Evolutionary conservation across 2,113 vertebrate genomes (phyloP), one percentile per base, ranked within the genome.

Genomic region (Monarcha castaneiventris): DNA sequence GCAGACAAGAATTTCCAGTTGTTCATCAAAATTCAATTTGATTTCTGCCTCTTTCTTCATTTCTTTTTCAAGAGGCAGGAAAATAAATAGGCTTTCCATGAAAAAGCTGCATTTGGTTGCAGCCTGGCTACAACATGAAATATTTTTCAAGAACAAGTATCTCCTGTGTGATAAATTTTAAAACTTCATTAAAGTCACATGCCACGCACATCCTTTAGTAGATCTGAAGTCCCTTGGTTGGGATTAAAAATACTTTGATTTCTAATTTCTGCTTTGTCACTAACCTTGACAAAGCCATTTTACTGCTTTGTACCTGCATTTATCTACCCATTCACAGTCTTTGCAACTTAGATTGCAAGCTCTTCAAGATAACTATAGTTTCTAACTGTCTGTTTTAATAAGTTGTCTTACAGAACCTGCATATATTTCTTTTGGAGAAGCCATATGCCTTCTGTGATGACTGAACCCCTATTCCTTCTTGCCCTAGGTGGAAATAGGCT

Each of bases 11-110:
- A 39, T 76, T 95, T 92, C 32, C 30, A 89, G 37, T 54, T 74
- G 15, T 76, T 91, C 59, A 84, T 89, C 69, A 92, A 91, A 89
- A 94, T 92, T 87, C 37, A 37, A 69, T 94, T 87, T 72, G 19
- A 72, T 72, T 89, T 87, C 77, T 81, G 30, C 17, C 16, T 44
- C 39, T 71, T 62, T 76, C 62, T 90, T 77, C 58, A 78, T 87
- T 84, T 87, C 16, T 78, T 92, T 87, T 58, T 23, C 32, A 89
- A 84, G 21, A 78, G 10, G 6, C 11, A 64, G 58, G 48, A 51
- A 87, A 78, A 72, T 22, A 74, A 44, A 48, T 21, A 51, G 12
- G 2, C 9, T 81, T 84, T 58, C 52, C 25, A n/a, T 44, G 16
- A 54, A 89, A 89, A 81, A 87, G 8, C 25, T 75, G 25, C 29